phyloP scores from a whole-genome alignment of 2,797 vertebrate genomes.

The Lophotriccus pileatus region DNA sequence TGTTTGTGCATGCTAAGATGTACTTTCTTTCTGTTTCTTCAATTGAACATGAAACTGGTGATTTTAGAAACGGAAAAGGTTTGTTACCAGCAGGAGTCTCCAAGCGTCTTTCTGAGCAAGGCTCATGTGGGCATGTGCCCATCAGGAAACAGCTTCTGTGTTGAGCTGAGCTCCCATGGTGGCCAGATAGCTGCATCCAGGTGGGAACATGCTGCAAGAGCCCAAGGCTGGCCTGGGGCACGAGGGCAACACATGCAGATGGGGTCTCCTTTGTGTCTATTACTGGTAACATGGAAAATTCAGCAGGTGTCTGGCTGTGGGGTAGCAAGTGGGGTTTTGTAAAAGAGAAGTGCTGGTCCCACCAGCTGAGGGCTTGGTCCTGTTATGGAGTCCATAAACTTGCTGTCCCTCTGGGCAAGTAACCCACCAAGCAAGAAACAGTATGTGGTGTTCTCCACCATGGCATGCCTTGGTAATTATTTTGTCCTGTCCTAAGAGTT shows the following conservation, averaged over 20 bases:
- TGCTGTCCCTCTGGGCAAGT: rapidly evolving
- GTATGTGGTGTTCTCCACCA: not conserved
- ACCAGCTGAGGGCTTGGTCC: not conserved
- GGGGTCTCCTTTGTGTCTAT: not conserved
- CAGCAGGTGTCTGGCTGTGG: not conserved
- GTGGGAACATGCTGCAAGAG: rapidly evolving
- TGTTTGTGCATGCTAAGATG: not conserved
- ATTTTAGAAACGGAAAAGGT: not conserved
- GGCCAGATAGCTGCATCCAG: rapidly evolving
- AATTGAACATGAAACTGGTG: not conserved
- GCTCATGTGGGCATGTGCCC: not conserved
- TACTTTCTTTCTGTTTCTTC: not conserved
- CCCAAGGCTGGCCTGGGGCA: not conserved
- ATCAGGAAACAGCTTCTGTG: not conserved
- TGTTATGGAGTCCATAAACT: rapidly evolving
- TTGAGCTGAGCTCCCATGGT: not conserved
- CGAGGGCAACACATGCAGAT: rapidly evolving
- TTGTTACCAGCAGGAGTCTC: not conserved
- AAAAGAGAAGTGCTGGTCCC: not conserved
- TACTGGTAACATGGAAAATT: not conserved
- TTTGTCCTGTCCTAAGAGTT: not conserved
- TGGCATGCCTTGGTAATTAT: not conserved
- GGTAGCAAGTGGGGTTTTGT: not conserved
- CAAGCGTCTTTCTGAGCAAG: not conserved
- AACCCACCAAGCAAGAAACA: not conserved